A percentile compares a stretch with the other conserved stretches of the same genome.
These are phyloP conservation scores for Ceratina japonica DNA, from an alignment of 1,140 invertebrate species.

Conservation along the genomic window DNA sequence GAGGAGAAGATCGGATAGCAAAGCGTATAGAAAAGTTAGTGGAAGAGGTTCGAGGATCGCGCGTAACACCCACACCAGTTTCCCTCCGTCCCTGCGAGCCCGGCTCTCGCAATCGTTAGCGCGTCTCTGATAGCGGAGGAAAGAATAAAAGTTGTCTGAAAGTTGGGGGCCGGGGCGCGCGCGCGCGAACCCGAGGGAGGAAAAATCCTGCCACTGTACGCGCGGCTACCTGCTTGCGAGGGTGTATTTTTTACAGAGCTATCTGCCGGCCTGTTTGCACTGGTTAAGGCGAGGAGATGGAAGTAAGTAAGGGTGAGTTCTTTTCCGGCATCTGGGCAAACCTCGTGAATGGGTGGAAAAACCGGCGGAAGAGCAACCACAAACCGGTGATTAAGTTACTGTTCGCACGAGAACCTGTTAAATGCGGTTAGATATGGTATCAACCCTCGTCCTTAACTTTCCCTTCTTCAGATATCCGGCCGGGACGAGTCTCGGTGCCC, in stretches of 20 bases:
- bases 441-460: conserved; percentile 14
- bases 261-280: conserved; percentile 57
- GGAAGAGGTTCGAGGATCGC: conserved; percentile 50
- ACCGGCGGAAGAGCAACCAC: conserved; percentile 44
- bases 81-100: not conserved
- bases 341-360: conserved; percentile 47
- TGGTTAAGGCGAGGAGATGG: conserved; percentile 11
- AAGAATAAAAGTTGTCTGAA: conserved; percentile 66
- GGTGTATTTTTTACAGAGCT: conserved; percentile 67
- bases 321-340: conserved; percentile 50
- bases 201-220: conserved; percentile 53
- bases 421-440: conserved; percentile 43
- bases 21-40: conserved; percentile 62
- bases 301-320: conserved; percentile 37
- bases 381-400: conserved; percentile 58
- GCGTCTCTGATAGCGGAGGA: conserved; percentile 58
- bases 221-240: conserved; percentile 51
- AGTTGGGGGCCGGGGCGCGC: conserved; percentile 12
- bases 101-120: conserved; percentile 61
- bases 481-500: not conserved
- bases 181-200: not conserved
- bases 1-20: conserved; percentile 35
- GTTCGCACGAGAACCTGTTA: conserved; percentile 34
- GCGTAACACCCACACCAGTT: conserved; percentile 10
- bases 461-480: not conserved